phyloP scores from a whole-genome alignment of 35 echinoderm and acorn worm genomes.

The Apostichopus parvimensis region DNA sequence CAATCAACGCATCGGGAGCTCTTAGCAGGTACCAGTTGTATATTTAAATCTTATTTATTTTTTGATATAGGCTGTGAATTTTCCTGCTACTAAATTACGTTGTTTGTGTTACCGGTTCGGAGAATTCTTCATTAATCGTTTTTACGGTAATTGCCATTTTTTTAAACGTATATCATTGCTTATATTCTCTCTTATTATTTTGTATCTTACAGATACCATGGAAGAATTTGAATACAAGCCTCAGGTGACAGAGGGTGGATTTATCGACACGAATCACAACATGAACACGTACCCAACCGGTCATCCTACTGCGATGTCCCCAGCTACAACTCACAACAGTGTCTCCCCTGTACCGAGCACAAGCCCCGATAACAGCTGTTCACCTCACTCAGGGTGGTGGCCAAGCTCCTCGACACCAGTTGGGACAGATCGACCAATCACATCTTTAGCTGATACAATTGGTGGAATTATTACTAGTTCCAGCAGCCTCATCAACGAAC shows the following conservation, averaged over 20 bases:
- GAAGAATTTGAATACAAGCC: constrained; percentile 96
- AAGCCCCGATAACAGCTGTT: constrained; percentile 65
- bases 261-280: constrained; percentile 83
- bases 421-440: constrained; percentile 45
- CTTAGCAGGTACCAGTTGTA: too few relatives aligned
- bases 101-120: too few relatives aligned
- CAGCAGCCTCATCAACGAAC: constrained; percentile 87
- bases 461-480: constrained; percentile 92
- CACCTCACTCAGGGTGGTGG: constrained; percentile 67
- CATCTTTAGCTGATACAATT: constrained; percentile 61
- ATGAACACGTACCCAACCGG: constrained; percentile 75
- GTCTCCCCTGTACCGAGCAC: constrained; percentile 72
- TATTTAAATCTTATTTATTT: too few relatives aligned
- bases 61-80: too few relatives aligned
- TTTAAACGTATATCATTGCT: too few relatives aligned
- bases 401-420: constrained; percentile 44
- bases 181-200: too few relatives aligned
- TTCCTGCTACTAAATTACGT: too few relatives aligned
- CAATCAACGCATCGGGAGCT: too few relatives aligned
- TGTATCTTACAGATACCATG: constrained; percentile 72
- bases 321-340: constrained; percentile 52
- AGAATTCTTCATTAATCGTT: too few relatives aligned
- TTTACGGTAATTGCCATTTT: too few relatives aligned
- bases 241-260: constrained; percentile 76
- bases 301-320: constrained; percentile 50